Evolutionary conservation across 2,113 vertebrate species (phyloP), one percentile per base, ranked within the genome.

Genomic region (Platysteira castanea): DNA sequence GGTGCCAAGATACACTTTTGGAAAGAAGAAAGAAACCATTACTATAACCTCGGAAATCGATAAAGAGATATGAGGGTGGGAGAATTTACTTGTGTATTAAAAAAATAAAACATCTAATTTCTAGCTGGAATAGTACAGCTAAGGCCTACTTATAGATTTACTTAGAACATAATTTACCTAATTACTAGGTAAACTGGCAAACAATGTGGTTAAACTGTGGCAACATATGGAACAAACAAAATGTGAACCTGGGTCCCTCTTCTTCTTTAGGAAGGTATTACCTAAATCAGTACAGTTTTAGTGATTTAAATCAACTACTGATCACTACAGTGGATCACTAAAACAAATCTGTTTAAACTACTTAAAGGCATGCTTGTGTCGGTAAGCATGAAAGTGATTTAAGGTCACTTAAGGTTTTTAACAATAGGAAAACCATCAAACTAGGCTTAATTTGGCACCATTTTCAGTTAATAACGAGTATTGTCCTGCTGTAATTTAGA

Each of bases 51-150:
- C 71, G 44, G n/a, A 91, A 87, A 53, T 6, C 8, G 10, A 21
- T 17, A 60, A 2, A 61, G 1, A 31, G 11, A 1, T 20, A 76
- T 13, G 9, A 4, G 1, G 4, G 22, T 67, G 3, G 18, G 3
- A 74, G 3, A 54, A 82, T 59, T 68, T 71, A 89, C 13, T 11
- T 18, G 9, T 2, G 0, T 42, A 75, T 42, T 63, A 16, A 76
- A 64, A 64, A 53, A 53, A 50, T 3, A 41, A 46, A 74, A 10
- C 30, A 57, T 6, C 28, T 42, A 14, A 42, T 61, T 59, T 78
- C 9, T 61, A 64, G 12, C 18, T 70, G 39, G 20, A 87, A 67
- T 4, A 81, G 15, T 15, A 67, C n/a, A 89, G 24, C 30, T 54
- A 87, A 89, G 33, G 11, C 11, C 15, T 87, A 63, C 35, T 81